Evolutionary conservation across 2,888 invertebrate genomes (phyloP).

Genomic region (Melanostoma mellinum): DNA sequence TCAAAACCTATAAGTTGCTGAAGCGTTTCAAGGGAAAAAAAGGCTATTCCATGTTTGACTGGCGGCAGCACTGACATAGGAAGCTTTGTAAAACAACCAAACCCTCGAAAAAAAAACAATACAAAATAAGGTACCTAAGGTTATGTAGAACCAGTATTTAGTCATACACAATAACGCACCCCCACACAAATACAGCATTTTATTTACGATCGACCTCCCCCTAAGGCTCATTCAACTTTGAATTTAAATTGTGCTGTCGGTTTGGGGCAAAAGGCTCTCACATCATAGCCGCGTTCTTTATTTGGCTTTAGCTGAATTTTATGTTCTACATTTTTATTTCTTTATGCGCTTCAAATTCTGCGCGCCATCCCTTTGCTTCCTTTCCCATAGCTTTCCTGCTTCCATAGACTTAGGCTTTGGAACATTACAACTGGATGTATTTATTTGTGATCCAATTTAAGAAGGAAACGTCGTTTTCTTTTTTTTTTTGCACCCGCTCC

Average conservation of each 20-base stretch:
- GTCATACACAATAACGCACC: constrained; percentile 13
- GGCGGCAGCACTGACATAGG: too few species aligned
- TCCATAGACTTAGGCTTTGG: constrained; percentile 66
- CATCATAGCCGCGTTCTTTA: not conserved
- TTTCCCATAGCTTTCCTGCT: constrained; percentile 21
- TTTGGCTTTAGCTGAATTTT: constrained; percentile 50
- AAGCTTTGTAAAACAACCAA: too few species aligned
- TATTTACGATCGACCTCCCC: constrained; percentile 61
- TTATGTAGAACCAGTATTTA: constrained; percentile 46
- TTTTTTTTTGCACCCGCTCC: constrained; percentile 2
- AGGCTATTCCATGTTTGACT: too few species aligned
- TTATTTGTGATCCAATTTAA: constrained; percentile 69
- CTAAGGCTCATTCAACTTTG: constrained; percentile 13
- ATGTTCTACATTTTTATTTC: constrained; percentile 13
- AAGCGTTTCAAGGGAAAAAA: too few species aligned
- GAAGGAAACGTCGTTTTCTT: constrained; percentile 43
- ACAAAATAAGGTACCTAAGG: constrained; percentile 2
- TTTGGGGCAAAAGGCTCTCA: constrained; percentile 15
- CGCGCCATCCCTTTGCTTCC: not conserved
- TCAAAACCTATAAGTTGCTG: too few species aligned
- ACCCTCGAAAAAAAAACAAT: not conserved
- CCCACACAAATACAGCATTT: constrained; percentile 27
- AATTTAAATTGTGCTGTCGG: constrained; percentile 29
- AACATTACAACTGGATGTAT: constrained; percentile 66
- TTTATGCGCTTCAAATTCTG: constrained; percentile 34